phyloP scores from a whole-genome alignment of 1,140 invertebrate species.

The Trichonephila inaurata region DNA sequence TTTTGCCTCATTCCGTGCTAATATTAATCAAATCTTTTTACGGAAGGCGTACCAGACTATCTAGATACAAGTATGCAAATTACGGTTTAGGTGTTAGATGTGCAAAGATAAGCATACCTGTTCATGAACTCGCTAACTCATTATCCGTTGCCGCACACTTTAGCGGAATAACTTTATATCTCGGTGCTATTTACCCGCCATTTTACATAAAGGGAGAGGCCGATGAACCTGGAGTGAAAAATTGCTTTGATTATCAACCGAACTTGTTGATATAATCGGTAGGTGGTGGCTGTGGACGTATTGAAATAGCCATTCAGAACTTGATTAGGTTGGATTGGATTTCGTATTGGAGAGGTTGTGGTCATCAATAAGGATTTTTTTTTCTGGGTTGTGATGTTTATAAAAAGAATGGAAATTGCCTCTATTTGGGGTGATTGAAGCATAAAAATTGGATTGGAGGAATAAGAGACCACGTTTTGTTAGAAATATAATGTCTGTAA shows the following conservation, averaged over 20 bases:
- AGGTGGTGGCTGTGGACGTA: neutral
- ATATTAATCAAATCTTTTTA: slow-evolving; percentile 22
- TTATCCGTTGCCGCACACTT: neutral
- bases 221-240: neutral
- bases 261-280: neutral
- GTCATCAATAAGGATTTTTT: neutral
- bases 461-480: too few species aligned
- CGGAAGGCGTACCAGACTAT: neutral
- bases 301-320: too few species aligned
- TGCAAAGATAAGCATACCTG: neutral
- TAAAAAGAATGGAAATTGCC: neutral
- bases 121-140: neutral
- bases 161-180: slow-evolving; percentile 18
- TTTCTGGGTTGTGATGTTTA: neutral
- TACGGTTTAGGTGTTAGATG: slow-evolving; percentile 9
- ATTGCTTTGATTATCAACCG: neutral
- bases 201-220: neutral
- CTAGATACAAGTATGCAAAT: slow-evolving; percentile 4
- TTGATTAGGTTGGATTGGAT: neutral
- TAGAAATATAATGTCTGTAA: too few species aligned
- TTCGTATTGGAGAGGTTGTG: neutral
- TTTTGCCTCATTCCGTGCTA: neutral
- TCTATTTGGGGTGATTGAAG: neutral
- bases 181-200: neutral
- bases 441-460: too few species aligned